Evolutionary conservation across 2,888 invertebrate genomes (phyloP).

Genomic region (Epistrophella euchroma): DNA sequence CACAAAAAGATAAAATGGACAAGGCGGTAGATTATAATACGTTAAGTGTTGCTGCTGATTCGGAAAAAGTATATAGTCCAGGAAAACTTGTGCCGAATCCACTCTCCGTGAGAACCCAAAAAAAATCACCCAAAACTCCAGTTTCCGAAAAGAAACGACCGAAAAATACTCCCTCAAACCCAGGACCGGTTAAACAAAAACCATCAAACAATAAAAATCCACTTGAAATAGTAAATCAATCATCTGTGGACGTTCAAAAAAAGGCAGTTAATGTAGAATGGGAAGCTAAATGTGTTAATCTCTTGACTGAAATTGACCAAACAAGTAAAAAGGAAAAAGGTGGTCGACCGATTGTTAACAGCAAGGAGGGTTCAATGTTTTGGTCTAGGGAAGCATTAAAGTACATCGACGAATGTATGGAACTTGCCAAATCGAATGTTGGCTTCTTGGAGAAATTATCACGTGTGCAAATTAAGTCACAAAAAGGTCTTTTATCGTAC

Average conservation of each 20-base stretch:
- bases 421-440: slow-evolving; percentile 72
- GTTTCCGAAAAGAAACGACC: slow-evolving; percentile 44
- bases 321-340: slow-evolving; percentile 16
- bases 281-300: slow-evolving; percentile 77
- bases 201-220: slow-evolving; percentile 31
- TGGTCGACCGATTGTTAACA: slow-evolving; percentile 9
- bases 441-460: slow-evolving; percentile 78
- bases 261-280: slow-evolving; percentile 70
- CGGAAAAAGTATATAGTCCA: slow-evolving; percentile 9
- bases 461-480: slow-evolving; percentile 80
- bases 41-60: background rate
- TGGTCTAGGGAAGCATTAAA: slow-evolving; percentile 82
- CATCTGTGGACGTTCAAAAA: slow-evolving; percentile 63
- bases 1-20: slow-evolving; percentile 77
- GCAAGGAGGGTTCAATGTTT: slow-evolving; percentile 78
- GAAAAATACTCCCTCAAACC: slow-evolving; percentile 31
- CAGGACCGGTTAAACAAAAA: slow-evolving; percentile 40
- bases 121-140: slow-evolving; percentile 31
- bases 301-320: slow-evolving; percentile 77
- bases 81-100: slow-evolving; percentile 62
- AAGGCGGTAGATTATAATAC: slow-evolving; percentile 23
- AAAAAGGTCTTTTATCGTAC: slow-evolving; percentile 81
- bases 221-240: background rate
- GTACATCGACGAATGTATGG: slow-evolving; percentile 79
- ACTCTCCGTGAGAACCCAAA: slow-evolving; percentile 13